phyloP scores from a whole-genome alignment of 2,113 vertebrate genomes.

The Arenaria interpres region DNA sequence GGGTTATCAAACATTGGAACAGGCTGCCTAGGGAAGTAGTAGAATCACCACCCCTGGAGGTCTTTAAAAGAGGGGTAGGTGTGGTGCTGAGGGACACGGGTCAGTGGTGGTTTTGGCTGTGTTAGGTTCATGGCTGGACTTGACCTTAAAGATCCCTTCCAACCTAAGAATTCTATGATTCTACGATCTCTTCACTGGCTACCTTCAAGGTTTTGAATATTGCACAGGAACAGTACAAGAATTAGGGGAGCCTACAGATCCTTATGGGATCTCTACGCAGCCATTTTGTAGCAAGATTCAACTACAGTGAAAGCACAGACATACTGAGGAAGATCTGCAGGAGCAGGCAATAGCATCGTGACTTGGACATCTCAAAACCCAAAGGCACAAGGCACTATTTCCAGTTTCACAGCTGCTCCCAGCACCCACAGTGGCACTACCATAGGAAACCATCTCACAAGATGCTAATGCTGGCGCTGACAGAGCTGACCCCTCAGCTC shows the following conservation, averaged over 20 bases:
- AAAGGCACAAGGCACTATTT: background rate
- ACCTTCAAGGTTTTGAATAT: background rate
- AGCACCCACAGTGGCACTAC: background rate
- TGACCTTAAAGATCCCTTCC: no score
- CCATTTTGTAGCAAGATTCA: background rate
- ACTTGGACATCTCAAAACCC: background rate
- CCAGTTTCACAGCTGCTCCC: background rate
- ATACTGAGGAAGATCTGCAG: background rate
- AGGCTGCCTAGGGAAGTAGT: no score
- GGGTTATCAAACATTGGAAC: no score
- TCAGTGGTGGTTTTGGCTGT: no score
- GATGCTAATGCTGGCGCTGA: background rate
- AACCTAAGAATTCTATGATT: no score
- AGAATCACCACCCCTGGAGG: no score
- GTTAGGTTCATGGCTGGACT: no score
- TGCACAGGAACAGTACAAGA: background rate
- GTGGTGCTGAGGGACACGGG: no score
- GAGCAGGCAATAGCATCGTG: fast-evolving
- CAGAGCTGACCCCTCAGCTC: background rate
- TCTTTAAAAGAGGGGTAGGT: no score
- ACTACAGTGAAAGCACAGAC: background rate
- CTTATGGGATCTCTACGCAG: background rate
- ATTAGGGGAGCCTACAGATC: background rate
- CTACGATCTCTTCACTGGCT: background rate
- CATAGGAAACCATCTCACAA: background rate